Evolutionary conservation across 2,797 vertebrate genomes (phyloP).

Genomic region (Chrysocyon brachyurus): DNA sequence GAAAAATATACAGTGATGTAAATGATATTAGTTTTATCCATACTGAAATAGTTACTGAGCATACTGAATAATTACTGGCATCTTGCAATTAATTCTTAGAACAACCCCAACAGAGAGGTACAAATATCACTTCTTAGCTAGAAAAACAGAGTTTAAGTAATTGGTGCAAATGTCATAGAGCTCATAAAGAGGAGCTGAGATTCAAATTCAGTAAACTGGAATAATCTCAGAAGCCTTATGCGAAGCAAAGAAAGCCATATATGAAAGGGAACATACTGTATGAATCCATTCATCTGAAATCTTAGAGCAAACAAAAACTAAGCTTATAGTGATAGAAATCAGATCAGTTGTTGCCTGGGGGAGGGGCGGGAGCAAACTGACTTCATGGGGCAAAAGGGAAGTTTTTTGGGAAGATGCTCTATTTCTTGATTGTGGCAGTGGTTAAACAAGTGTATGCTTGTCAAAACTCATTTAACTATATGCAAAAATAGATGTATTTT

Average conservation of each 20-base stretch:
- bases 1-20: not conserved
- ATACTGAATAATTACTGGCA: not conserved
- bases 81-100: not conserved
- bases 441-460: not conserved
- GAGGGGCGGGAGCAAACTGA: not conserved
- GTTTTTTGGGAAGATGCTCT: not conserved
- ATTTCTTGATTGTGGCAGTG: not conserved
- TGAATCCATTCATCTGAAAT: conserved; percentile 8
- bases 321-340: not conserved
- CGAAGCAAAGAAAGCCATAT: no score
- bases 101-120: not conserved
- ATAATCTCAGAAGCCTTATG: no score
- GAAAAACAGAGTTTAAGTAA: conserved; percentile 3
- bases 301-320: not conserved
- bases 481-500: conserved; percentile 4
- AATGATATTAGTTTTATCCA: not conserved
- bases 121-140: not conserved
- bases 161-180: not conserved
- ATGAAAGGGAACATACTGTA: not conserved
- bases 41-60: not conserved
- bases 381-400: not conserved
- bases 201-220: conserved; percentile 20
- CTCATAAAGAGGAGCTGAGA: not conserved
- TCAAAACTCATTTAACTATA: not conserved
- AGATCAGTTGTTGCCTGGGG: not conserved